A percentile compares a stretch with the other conserved stretches of the same genome.
Conservation (phyloP, 2,888 invertebrate species). For the Caenorhabditis sp. region DNA sequence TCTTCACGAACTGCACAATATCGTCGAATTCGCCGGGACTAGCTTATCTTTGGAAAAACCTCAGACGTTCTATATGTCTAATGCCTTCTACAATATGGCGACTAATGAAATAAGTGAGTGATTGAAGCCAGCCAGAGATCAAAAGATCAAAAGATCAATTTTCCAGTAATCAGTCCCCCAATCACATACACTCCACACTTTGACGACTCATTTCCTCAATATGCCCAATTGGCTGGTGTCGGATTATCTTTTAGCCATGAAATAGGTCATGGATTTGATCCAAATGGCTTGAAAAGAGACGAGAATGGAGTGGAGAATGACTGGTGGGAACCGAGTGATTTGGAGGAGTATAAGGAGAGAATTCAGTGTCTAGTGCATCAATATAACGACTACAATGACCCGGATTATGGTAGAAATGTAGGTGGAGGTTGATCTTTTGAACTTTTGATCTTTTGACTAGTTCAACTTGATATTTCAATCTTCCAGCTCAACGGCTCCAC, state of each 20-base stretch:
- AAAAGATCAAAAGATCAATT: no score
- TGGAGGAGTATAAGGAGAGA: background rate
- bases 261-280: constrained; percentile 24
- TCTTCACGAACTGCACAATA: no score
- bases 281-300: background rate
- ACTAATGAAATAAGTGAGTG: no score
- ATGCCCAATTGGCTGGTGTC: background rate
- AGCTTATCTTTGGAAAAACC: no score
- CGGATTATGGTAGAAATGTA: constrained; percentile 17
- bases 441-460: no score
- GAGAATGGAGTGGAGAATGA: background rate
- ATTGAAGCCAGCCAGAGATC: no score
- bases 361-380: constrained; percentile 3
- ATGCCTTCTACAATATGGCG: no score
- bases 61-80: no score
- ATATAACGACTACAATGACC: constrained; percentile 19
- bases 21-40: no score
- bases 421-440: background rate
- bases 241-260: constrained; percentile 15
- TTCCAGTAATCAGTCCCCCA: background rate
- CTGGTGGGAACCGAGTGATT: background rate
- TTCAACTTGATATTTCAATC: background rate
- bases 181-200: constrained; percentile 16
- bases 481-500: background rate
- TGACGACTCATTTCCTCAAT: constrained; percentile 6